Base-by-base conservation (phyloP, 23 tunicate genomes). In the Oikopleura vanhoeffeni region DNA sequence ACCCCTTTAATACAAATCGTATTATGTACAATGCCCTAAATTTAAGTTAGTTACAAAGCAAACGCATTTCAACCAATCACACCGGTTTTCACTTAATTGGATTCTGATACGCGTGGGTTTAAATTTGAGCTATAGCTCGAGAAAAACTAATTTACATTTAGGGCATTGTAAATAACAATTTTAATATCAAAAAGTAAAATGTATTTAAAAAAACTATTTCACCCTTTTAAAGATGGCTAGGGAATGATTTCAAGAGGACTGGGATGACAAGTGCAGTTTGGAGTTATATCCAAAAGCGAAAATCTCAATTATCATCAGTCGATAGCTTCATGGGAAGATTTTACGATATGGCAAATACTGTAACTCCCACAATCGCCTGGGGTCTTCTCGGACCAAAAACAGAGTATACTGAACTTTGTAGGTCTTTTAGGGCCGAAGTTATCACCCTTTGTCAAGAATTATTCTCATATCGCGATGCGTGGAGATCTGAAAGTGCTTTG, bases 171-270 rank as follows among this genome's bases (percentile, higher is more conserved):
- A n/a, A n/a, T n/a, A n/a, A n/a, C n/a, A n/a, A n/a, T n/a, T n/a
- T n/a, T n/a, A n/a, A n/a, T n/a, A n/a, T n/a, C n/a, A n/a, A n/a
- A n/a, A n/a, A n/a, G n/a, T n/a, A n/a, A n/a, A n/a, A n/a, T n/a
- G n/a, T n/a, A n/a, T n/a, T n/a, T n/a, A n/a, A n/a, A n/a, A n/a
- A n/a, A n/a, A n/a, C n/a, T n/a, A 49, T 8, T 49, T 49, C 60
- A 49, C 18, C 18, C 60, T 18, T 49, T 49, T 49, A 8, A 49
- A 49, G 60, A 8, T 49, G 60, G 60, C 3, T 71, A 30, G 35
- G 79, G 4, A 30, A 71, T 71, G 79, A 71, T 71, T 71, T 71
- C 79, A 71, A 71, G 79, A 28, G 35, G 79, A 71, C 79, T 3
- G 79, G 34, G 38, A 71, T 71, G 79, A 71, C 79, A 2, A 71